Conservation (phyloP, 2,888 invertebrate species). For the Falcaria lacertinaria region DNA sequence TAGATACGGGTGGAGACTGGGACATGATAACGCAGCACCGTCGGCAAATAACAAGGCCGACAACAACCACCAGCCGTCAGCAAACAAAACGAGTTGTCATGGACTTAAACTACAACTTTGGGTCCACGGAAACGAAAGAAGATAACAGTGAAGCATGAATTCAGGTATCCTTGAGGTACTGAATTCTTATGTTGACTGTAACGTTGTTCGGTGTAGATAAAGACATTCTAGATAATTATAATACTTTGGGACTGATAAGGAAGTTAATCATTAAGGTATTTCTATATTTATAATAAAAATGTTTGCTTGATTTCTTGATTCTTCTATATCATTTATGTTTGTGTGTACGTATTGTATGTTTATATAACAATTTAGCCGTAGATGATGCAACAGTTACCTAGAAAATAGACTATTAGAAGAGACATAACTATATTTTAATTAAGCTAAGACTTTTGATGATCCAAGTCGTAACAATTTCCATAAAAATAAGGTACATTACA, state of each 20-base stretch:
- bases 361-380: too few species aligned
- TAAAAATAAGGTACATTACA: too few species aligned
- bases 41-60: constrained; percentile 49
- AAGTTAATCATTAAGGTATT: neutral
- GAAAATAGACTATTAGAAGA: too few species aligned
- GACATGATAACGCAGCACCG: constrained; percentile 77
- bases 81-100: constrained; percentile 40
- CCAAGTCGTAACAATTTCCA: too few species aligned
- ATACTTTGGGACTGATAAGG: neutral
- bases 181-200: neutral
- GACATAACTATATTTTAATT: too few species aligned
- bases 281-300: neutral
- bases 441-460: too few species aligned
- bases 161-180: neutral
- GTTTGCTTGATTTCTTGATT: too few species aligned
- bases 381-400: too few species aligned
- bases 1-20: constrained; percentile 60
- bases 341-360: too few species aligned
- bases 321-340: too few species aligned
- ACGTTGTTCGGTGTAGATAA: neutral
- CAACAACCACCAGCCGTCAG: constrained; percentile 15
- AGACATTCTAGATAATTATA: neutral
- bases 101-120: constrained; percentile 54
- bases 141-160: constrained; percentile 56
- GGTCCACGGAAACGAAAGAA: constrained; percentile 4